Percentiles rank a stretch among this genome's conserved stretches.
These are phyloP conservation scores for Trichonephila clavata DNA, from an alignment of 1,140 invertebrate species.

Conservation along the genomic window DNA sequence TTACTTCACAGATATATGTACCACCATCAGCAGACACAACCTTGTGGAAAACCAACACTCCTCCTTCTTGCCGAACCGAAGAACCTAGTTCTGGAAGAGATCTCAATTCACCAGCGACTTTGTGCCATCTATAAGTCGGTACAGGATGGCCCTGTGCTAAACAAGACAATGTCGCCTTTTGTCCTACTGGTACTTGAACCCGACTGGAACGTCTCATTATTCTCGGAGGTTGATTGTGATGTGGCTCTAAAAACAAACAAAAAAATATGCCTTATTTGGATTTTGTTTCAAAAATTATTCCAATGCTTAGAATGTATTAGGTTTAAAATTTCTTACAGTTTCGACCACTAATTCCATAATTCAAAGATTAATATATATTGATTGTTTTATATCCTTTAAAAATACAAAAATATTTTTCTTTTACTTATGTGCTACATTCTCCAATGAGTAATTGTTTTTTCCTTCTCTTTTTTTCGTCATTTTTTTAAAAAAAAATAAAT, in stretches of 20 bases:
- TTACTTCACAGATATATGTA: conserved; percentile 78
- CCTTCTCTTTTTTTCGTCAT: too few species aligned
- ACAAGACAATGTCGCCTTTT: conserved; percentile 84
- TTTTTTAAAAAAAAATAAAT: too few species aligned
- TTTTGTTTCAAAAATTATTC: too few species aligned
- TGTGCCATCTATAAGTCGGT: conserved; percentile 85
- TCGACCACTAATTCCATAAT: too few species aligned
- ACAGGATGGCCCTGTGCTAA: conserved; percentile 88
- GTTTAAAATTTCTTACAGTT: too few species aligned
- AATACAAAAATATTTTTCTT: too few species aligned
- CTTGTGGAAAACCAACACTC: conserved; percentile 77
- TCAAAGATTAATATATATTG: too few species aligned
- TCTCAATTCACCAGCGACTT: conserved; percentile 46
- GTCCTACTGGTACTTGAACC: conserved; percentile 58
- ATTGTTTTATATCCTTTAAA: too few species aligned
- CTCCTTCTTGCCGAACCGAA: conserved; percentile 67
- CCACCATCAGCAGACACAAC: conserved; percentile 76
- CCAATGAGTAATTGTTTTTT: too few species aligned
- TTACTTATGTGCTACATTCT: too few species aligned
- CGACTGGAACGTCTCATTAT: conserved; percentile 50
- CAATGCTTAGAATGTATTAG: too few species aligned
- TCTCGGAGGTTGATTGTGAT: conserved; percentile 76
- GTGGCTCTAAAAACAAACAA: conserved; percentile 61
- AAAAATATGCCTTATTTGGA: not conserved
- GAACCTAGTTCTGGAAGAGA: conserved; percentile 45